Conservation (phyloP, 2,888 invertebrate genomes). For the Poecilus cupreus region DNA sequence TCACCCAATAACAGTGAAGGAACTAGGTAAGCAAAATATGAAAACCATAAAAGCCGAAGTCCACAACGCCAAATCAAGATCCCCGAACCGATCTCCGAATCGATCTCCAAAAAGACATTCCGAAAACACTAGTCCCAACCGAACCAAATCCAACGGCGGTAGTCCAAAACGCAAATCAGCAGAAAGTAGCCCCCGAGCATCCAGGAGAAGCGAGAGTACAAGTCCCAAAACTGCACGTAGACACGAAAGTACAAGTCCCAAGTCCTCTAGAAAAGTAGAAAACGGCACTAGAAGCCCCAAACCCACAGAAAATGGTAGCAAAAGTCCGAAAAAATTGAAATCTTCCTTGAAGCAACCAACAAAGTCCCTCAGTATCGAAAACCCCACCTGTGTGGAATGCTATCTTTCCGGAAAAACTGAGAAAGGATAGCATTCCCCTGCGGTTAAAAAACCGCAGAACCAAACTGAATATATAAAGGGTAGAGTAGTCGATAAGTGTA, state of each 20-base stretch:
- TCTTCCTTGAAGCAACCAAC: constrained; percentile 70
- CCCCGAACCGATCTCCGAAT: constrained; percentile 68
- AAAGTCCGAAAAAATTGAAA: constrained; percentile 62
- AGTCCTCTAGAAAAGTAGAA: constrained; percentile 59
- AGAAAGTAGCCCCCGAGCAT: constrained; percentile 32
- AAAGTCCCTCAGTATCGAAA: constrained; percentile 79
- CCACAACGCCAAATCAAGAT: constrained; percentile 67
- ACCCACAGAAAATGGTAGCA: constrained; percentile 48
- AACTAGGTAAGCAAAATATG: constrained; percentile 86
- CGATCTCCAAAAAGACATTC: constrained; percentile 66
- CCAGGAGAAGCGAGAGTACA: constrained; percentile 58
- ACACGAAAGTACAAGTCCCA: constrained; percentile 64
- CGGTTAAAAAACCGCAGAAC: constrained; percentile 58
- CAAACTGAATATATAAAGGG: constrained; percentile 59
- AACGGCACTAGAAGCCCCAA: constrained; percentile 58
- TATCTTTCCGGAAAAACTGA: constrained; percentile 79
- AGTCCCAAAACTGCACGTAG: constrained; percentile 62
- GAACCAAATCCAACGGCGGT: constrained; percentile 57
- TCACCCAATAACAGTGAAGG: constrained; percentile 91
- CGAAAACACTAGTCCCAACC: constrained; percentile 63
- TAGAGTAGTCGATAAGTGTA: constrained; percentile 64
- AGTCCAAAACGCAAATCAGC: constrained; percentile 57
- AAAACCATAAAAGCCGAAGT: constrained; percentile 73
- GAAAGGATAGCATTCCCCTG: constrained; percentile 69
- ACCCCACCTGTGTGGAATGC: constrained; percentile 84